Evolutionary conservation across 2,888 invertebrate genomes (phyloP), one percentile per base, ranked within the genome.

Genomic region (Acrobasis repandana): DNA sequence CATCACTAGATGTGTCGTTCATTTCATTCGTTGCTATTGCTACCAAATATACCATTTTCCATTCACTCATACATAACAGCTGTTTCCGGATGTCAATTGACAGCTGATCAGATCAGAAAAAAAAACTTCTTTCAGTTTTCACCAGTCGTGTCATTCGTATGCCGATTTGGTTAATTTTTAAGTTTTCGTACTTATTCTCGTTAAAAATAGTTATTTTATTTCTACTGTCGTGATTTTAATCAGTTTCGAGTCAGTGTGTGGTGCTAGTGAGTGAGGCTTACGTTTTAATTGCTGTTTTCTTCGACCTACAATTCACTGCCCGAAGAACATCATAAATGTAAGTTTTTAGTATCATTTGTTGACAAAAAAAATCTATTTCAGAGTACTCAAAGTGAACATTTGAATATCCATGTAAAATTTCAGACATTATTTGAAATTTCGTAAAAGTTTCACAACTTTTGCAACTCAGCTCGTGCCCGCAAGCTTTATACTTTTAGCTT

Each of bases 111-210:
- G 28, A 28, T 20, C 4, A 28, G n/a, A n/a, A 36, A 36, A 36
- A 36, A 43, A 43, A 43, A 43, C 43, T 43, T 43, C 43, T 43
- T 43, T 43, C n/a, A 43, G 43, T 43, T 43, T 11, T 43, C 43
- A n/a, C 5, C 43, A 43, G 43, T 43, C 43, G 43, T 43, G 43
- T 43, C 43, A 43, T 43, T 6, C 5, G 43, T 43, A n/a, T 14
- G 43, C 14, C 43, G 14, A 43, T 43, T 43, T 14, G 43, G 43
- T 43, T 43, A 43, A 43, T 14, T 43, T 43, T 14, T 43, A 43
- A 14, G 14, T 14, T 43, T 43, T 43, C 43, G 43, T 43, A 43
- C 43, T 43, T 43, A 43, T 43, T 43, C 1, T 14, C 43, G 43
- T 43, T 38, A 43, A 43, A n/a, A n/a, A 43, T n/a, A n/a, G n/a